Base-by-base conservation (phyloP, 2,888 invertebrate species). In the Mylabris sibirica region DNA sequence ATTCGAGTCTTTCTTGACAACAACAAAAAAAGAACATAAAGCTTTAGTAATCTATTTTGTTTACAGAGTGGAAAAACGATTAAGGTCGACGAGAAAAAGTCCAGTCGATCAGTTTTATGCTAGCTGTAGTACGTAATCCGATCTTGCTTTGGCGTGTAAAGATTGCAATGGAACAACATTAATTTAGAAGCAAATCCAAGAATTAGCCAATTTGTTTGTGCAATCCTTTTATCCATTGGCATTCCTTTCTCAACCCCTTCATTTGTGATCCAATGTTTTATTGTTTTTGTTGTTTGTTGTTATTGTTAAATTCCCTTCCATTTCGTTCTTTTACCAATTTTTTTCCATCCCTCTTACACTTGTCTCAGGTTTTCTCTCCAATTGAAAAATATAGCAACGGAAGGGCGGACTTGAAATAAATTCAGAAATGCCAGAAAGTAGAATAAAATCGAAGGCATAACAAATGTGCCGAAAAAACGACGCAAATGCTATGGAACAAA, bases 391-490 rank as follows among this genome's bases (percentile, higher is more conserved):
- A 83, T 81, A 76, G 82, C 30, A 3, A 30, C 80, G 75, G 76
- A 76, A 77, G 80, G 82, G 82, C 77, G 81, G 80, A 72, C 73
- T 71, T 67, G 73, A 76, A 77, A 83, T 83, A 82, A 82, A 82
- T 82, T 78, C 77, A 67, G 69, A 71, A 68, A 70, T 74, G 79
- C 78, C 76, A 76, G 75, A 77, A 62, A 77, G 77, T 77, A 76
- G 77, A 83, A 80, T 82, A 82, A 80, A 82, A 83, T 80, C 78
- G 77, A 76, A 77, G 74, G 80, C 79, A 79, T 82, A 83, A 82
- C 82, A 79, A 81, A 83, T 82, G 81, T 79, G 76, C 80, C 79
- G 77, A 79, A 83, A 82, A 83, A 83, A 81, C 81, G 81, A 78
- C 79, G 77, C 78, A 79, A 83, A 82, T 79, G 79, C 79, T 76